Evolutionary conservation across 2,113 vertebrate genomes (phyloP).

Genomic region (Sebastes fasciatus): DNA sequence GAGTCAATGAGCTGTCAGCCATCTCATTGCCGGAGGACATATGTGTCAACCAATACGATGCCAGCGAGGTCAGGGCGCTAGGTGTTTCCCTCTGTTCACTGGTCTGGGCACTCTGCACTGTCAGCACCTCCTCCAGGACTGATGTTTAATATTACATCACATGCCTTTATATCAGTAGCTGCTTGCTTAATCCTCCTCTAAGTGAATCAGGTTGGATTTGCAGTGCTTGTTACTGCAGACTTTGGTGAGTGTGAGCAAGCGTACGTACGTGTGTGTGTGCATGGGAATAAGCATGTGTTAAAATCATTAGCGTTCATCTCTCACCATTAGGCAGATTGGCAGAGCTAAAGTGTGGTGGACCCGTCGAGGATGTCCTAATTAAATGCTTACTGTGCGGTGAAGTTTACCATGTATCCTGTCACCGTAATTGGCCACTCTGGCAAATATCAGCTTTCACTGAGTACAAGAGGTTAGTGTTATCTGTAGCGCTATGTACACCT

Average conservation of each 20-base stretch:
- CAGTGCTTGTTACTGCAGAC: conserved; percentile 34
- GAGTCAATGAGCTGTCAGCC: conserved; percentile 70
- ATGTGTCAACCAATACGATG: conserved; percentile 53
- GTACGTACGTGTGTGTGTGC: conserved; percentile 7
- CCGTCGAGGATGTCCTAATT: conserved; percentile 61
- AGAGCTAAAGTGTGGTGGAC: conserved; percentile 53
- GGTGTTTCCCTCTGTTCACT: conserved; percentile 29
- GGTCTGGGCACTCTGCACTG: conserved; percentile 21
- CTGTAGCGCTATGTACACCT: neutral
- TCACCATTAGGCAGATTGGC: conserved; percentile 67
- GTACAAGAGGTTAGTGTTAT: conserved; percentile 21
- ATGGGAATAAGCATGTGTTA: conserved; percentile 44
- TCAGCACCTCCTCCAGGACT: conserved; percentile 52
- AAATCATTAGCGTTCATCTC: conserved; percentile 64
- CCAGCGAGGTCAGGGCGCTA: conserved; percentile 43
- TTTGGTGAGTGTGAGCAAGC: conserved; percentile 36
- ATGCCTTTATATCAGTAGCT: conserved; percentile 38
- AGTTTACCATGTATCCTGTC: conserved; percentile 56
- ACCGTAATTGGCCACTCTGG: conserved; percentile 48
- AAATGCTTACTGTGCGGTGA: conserved; percentile 59
- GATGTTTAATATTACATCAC: conserved; percentile 49
- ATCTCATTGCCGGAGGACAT: conserved; percentile 67
- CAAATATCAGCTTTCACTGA: conserved; percentile 44
- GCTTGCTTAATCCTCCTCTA: conserved; percentile 48
- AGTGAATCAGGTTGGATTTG: conserved; percentile 62